Percentiles rank a stretch among this genome's conserved stretches.
Evolutionary conservation across 2,888 invertebrate genomes (phyloP).

Genomic region (Napeogenes sylphis): DNA sequence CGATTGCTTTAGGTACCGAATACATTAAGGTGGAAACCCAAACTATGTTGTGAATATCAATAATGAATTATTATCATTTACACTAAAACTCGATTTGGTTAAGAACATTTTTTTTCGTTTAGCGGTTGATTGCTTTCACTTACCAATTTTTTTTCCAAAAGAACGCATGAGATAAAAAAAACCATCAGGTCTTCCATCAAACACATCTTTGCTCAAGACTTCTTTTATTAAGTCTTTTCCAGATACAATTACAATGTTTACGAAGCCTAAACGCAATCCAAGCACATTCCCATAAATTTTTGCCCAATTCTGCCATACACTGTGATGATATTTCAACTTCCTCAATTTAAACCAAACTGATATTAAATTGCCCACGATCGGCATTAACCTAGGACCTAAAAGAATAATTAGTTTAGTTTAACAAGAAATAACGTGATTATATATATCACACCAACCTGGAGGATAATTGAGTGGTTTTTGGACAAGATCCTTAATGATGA

Average conservation of each 20-base stretch:
- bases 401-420: slow-evolving; percentile 20
- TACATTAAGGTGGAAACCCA: too few species aligned
- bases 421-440: slow-evolving; percentile 7
- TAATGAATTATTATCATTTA: too few species aligned
- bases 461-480: slow-evolving; percentile 36
- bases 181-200: slow-evolving; percentile 84
- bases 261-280: slow-evolving; percentile 80
- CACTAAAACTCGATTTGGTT: too few species aligned
- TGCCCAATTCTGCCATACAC: slow-evolving; percentile 79
- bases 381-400: slow-evolving; percentile 59
- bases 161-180: slow-evolving; percentile 83
- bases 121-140: slow-evolving; percentile 31
- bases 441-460: slow-evolving; percentile 35
- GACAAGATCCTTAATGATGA: slow-evolving; percentile 29
- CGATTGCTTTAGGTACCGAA: too few species aligned
- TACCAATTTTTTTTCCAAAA: slow-evolving; percentile 83
- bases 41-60: too few species aligned
- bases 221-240: slow-evolving; percentile 80
- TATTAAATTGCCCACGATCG: slow-evolving; percentile 60
- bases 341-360: slow-evolving; percentile 51
- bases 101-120: too few species aligned
- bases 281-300: slow-evolving; percentile 80
- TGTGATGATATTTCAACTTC: slow-evolving; percentile 66
- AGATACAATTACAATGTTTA: slow-evolving; percentile 80
- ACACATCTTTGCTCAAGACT: slow-evolving; percentile 79